Conservation (phyloP, 1,140 invertebrate species). For the Eubasilissa regina region DNA sequence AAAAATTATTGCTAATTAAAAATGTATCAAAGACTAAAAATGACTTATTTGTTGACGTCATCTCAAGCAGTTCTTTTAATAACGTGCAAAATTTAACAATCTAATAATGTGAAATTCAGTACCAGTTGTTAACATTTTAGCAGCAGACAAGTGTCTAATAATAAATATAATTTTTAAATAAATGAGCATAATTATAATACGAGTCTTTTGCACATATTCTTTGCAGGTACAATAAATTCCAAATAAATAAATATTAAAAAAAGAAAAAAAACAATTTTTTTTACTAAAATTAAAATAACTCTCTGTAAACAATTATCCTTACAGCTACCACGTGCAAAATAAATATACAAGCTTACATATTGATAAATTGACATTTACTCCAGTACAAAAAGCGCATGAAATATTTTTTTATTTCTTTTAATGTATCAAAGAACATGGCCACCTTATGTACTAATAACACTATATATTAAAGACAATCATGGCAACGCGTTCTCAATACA, state of each 20-base stretch:
- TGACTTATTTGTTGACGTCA: no score
- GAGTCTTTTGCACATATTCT: neutral
- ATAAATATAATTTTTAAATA: conserved; percentile 17
- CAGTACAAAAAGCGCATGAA: conserved; percentile 58
- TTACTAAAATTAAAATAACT: conserved; percentile 40
- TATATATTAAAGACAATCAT: conserved; percentile 36
- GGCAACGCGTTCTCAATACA: conserved; percentile 19
- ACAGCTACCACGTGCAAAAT: conserved; percentile 49
- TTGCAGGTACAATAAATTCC: conserved; percentile 28
- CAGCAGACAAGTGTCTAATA: neutral
- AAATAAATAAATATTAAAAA: conserved; percentile 42
- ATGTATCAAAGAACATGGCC: conserved; percentile 52
- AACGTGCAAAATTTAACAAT: no score
- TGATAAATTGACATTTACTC: conserved; percentile 57
- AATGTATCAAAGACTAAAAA: no score
- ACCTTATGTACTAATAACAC: conserved; percentile 33
- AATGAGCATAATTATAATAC: neutral
- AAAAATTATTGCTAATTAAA: no score
- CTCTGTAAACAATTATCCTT: conserved; percentile 26
- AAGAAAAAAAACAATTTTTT: conserved; percentile 34
- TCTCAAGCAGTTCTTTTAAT: no score
- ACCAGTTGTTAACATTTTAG: no score
- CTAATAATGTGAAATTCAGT: no score
- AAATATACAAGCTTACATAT: conserved; percentile 52
- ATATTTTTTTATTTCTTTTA: conserved; percentile 48